These are phyloP conservation scores for Drosophila athabasca DNA, from an alignment of 1,140 invertebrate genomes.

Conservation along the genomic window DNA sequence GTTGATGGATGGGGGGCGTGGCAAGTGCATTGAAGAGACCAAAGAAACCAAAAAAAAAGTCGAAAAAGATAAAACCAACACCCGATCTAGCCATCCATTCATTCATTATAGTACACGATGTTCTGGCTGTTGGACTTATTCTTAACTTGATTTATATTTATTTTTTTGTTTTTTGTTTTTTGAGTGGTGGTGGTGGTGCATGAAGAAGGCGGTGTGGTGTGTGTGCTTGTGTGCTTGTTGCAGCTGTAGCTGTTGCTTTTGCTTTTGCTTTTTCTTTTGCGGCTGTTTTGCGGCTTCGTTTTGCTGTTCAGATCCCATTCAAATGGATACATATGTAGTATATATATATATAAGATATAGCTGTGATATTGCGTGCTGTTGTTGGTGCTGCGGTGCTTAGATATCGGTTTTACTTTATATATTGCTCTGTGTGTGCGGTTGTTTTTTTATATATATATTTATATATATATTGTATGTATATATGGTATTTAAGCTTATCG, in stretches of 20 bases:
- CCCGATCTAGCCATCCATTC: constrained; percentile 61
- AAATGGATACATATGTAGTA: constrained; percentile 23
- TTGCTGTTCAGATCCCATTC: constrained; percentile 43
- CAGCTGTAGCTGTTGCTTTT: constrained; percentile 30
- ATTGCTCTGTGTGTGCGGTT: constrained; percentile 60
- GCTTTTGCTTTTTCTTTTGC: constrained; percentile 35
- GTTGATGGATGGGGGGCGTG: constrained; percentile 33
- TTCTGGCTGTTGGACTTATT: constrained; percentile 34
- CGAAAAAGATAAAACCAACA: constrained; percentile 63
- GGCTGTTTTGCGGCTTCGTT: constrained; percentile 3
- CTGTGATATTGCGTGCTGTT: constrained; percentile 66
- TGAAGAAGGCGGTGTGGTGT: constrained; percentile 33
- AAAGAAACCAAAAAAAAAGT: constrained; percentile 43
- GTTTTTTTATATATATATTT: constrained; percentile 47
- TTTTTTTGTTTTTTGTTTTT: constrained; percentile 25
- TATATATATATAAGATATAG: constrained; percentile 53
- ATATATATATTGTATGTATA: constrained; percentile 61
- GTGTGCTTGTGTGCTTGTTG: constrained; percentile 20
- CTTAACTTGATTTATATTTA: constrained; percentile 23
- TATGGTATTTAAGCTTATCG: constrained; percentile 86
- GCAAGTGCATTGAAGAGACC: constrained; percentile 40
- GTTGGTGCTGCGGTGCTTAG: constrained; percentile 77
- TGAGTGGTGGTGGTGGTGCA: constrained; percentile 30
- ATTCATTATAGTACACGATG: constrained; percentile 35
- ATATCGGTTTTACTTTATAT: constrained; percentile 62